A percentile compares a stretch with the other conserved stretches of the same genome.
phyloP scores from a whole-genome alignment of 2,888 invertebrate species.

The Phalangium opilio region DNA sequence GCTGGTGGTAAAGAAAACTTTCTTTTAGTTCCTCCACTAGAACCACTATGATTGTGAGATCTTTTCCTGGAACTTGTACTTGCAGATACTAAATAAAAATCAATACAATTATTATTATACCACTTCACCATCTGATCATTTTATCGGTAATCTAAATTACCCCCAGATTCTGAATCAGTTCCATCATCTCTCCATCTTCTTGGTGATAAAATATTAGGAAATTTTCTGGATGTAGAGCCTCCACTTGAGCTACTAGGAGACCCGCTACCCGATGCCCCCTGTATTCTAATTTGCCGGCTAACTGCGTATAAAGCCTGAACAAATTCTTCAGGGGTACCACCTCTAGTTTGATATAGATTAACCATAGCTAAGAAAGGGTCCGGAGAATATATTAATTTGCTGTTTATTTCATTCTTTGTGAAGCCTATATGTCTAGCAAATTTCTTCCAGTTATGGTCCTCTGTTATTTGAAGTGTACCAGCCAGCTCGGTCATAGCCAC shows the following conservation, averaged over 20 bases:
- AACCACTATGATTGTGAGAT: conserved; percentile 5
- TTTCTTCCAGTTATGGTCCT: conserved; percentile 25
- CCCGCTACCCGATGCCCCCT: neutral
- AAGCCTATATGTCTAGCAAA: conserved; percentile 26
- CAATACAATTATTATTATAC: no score
- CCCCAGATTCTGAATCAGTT: conserved; percentile 2
- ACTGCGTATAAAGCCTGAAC: conserved; percentile 24
- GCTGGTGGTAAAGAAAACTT: neutral
- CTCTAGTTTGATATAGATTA: conserved; percentile 22
- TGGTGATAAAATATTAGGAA: neutral
- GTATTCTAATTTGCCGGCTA: conserved; percentile 21
- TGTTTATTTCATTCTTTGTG: conserved; percentile 25
- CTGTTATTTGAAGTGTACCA: conserved; percentile 23
- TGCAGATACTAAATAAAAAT: neutral
- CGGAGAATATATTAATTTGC: conserved; percentile 19
- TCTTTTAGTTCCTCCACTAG: neutral
- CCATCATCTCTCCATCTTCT: conserved; percentile 3
- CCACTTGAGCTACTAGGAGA: conserved; percentile 2
- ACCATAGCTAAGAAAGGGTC: conserved; percentile 25
- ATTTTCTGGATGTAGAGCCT: conserved; percentile 2
- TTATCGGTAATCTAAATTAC: neutral
- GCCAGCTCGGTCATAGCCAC: conserved; percentile 24
- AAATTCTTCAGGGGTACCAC: conserved; percentile 27
- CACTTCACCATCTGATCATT: no score
- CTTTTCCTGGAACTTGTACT: conserved; percentile 3